phyloP scores from a whole-genome alignment of 92 coral and sea anemone species.

The Montipora capitata region DNA sequence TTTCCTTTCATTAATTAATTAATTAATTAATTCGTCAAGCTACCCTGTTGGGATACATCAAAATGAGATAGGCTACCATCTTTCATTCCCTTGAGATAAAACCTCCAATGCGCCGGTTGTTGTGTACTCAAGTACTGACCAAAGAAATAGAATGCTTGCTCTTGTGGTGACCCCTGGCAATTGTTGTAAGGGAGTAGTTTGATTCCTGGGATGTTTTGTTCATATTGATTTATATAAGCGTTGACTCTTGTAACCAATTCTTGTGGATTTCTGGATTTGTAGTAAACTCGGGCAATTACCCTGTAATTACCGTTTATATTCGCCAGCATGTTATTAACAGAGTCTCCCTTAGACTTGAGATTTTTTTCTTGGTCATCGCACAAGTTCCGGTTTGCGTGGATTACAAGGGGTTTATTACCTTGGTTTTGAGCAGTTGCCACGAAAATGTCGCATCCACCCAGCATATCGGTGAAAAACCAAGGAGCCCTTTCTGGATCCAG shows the following conservation, averaged over 20 bases:
- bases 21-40: too few relatives aligned
- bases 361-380: not conserved
- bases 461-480: conserved; percentile 40
- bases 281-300: not conserved
- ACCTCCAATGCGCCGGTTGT: not conserved
- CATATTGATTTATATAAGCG: not conserved
- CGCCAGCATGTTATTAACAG: conserved; percentile 3
- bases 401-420: conserved; percentile 33
- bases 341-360: conserved; percentile 11
- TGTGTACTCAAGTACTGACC: not conserved
- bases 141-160: not conserved
- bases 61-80: not conserved
- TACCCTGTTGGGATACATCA: not conserved
- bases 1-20: not conserved
- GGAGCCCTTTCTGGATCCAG: conserved; percentile 31
- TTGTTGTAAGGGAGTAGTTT: not conserved
- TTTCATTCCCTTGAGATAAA: not conserved
- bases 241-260: not conserved
- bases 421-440: conserved; percentile 17
- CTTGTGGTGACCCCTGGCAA: too few relatives aligned
- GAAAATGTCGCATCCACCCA: conserved; percentile 59
- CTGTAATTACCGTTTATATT: not conserved
- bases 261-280: not conserved
- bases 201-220: too few relatives aligned
- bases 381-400: conserved; percentile 28